A percentile compares a stretch with the other conserved stretches of the same genome.
Evolutionary conservation across 2,888 invertebrate species (phyloP).

Genomic region (Polymixis lichenea): DNA sequence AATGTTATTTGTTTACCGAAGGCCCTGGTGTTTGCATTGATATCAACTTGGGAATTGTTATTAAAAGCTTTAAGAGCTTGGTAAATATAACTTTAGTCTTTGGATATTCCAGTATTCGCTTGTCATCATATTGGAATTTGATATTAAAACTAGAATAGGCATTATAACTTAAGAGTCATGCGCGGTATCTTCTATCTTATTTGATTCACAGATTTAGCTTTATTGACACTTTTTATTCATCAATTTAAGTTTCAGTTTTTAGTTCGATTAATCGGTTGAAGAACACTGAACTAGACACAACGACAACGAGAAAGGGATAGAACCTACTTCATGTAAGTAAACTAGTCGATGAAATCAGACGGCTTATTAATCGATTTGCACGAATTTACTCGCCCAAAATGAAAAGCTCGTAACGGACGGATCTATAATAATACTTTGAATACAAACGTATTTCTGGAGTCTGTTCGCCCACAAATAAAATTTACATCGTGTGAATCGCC

Average conservation of each 20-base stretch:
- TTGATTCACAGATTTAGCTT: not conserved
- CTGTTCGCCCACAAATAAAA: too few relatives aligned
- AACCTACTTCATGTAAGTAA: not conserved
- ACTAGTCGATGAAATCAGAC: not conserved
- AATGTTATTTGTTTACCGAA: slow-evolving; percentile 75
- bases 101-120: slow-evolving; percentile 17
- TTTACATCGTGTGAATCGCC: too few relatives aligned
- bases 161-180: not conserved
- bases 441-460: too few relatives aligned
- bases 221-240: too few relatives aligned
- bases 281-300: too few relatives aligned
- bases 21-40: slow-evolving; percentile 77
- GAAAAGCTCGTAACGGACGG: too few relatives aligned
- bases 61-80: slow-evolving; percentile 76
- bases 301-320: too few relatives aligned
- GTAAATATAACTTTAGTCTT: slow-evolving; percentile 55
- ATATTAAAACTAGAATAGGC: not conserved
- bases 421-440: too few relatives aligned
- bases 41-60: slow-evolving; percentile 83
- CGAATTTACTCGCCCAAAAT: too few relatives aligned
- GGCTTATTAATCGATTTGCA: too few relatives aligned
- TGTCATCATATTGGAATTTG: slow-evolving; percentile 38
- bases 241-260: not conserved
- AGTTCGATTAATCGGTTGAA: too few relatives aligned
- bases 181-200: not conserved